These are phyloP conservation scores for Anser brachyrhynchus DNA, from an alignment of 2,113 vertebrate genomes.

Conservation along the genomic window DNA sequence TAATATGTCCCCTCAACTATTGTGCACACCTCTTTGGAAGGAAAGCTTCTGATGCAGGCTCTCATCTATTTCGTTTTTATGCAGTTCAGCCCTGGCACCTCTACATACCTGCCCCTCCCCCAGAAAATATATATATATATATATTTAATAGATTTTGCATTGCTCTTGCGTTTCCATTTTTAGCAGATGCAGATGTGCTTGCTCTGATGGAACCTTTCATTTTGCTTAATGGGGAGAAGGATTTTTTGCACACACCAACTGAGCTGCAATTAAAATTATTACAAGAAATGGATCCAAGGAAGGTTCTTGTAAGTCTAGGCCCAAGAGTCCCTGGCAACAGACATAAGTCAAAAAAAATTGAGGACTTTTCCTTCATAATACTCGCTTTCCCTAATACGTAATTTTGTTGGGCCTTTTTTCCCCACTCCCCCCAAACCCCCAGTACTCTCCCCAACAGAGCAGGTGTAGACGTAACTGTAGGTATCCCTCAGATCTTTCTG, in stretches of 20 bases:
- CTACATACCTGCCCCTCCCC: background rate
- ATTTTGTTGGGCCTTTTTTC: constrained; percentile 33
- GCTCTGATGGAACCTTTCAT: constrained; percentile 58
- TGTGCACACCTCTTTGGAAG: constrained; percentile 61
- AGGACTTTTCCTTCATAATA: constrained; percentile 30
- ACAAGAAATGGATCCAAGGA: constrained; percentile 37
- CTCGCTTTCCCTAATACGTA: background rate
- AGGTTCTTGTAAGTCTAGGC: constrained; percentile 45
- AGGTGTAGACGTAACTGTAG: background rate
- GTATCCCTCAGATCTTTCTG: constrained; percentile 18
- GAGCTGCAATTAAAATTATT: constrained; percentile 65
- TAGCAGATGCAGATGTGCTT: constrained; percentile 46
- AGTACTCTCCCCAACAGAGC: constrained; percentile 31
- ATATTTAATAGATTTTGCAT: constrained; percentile 66
- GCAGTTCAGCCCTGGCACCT: constrained; percentile 46
- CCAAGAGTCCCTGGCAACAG: constrained; percentile 34
- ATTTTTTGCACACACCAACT: constrained; percentile 46
- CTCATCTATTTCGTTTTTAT: constrained; percentile 49
- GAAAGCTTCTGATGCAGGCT: constrained; percentile 61
- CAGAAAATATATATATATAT: background rate
- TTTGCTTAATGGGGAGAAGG: constrained; percentile 41
- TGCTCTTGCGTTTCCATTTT: constrained; percentile 58
- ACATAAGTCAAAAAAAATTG: background rate
- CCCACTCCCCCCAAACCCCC: background rate
- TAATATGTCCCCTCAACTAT: constrained; percentile 63